phyloP scores from a whole-genome alignment of 2,797 vertebrate species.

The Enteromius afrohamiltoni region DNA sequence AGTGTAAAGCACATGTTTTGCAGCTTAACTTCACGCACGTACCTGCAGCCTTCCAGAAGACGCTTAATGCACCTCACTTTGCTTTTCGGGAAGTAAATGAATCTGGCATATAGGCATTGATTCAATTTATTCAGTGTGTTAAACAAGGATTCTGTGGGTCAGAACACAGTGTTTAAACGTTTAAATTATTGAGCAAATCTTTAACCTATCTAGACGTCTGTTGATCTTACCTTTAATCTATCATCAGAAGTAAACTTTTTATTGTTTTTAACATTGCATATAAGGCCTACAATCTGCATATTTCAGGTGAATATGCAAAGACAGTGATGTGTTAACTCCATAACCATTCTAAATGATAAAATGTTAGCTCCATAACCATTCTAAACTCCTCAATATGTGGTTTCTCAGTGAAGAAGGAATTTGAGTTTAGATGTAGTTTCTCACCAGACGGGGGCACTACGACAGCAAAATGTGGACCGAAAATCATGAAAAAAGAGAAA shows the following conservation, averaged over 20 bases:
- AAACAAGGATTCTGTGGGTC: conserved; percentile 46
- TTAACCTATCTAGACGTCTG: conserved; percentile 20
- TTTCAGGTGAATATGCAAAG: neutral
- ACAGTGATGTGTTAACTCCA: neutral
- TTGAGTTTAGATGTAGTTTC: conserved; percentile 28
- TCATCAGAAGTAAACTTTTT: neutral
- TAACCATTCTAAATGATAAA: neutral
- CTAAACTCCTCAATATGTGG: neutral
- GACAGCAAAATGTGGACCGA: conserved; percentile 51
- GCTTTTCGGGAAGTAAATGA: conserved; percentile 54
- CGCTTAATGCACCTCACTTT: conserved; percentile 42
- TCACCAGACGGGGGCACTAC: conserved; percentile 65
- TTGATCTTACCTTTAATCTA: neutral
- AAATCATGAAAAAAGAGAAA: conserved; percentile 12
- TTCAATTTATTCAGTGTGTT: conserved; percentile 52
- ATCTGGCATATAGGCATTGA: conserved; percentile 52
- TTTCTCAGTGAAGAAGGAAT: neutral
- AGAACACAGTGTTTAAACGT: neutral
- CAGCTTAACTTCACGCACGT: conserved; percentile 52
- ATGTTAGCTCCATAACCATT: too few species aligned
- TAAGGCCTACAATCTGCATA: neutral
- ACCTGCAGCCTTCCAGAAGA: conserved; percentile 31
- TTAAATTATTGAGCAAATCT: conserved; percentile 29
- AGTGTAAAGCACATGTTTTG: conserved; percentile 62
- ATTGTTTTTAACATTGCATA: neutral